phyloP scores from a whole-genome alignment of 2,888 invertebrate genomes.

The Periphyllus acericola region DNA sequence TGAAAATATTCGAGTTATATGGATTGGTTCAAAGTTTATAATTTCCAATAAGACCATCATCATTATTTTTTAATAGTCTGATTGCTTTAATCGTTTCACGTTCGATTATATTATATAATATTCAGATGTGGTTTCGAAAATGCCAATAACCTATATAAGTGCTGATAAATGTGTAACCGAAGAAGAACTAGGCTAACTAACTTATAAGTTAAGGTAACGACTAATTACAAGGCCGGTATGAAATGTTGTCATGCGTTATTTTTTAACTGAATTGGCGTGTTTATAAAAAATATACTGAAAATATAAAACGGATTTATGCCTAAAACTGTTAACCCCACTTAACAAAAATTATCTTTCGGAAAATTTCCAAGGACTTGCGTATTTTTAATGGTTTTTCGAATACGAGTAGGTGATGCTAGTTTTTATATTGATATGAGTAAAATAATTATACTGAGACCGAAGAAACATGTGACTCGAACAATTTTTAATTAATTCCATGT shows the following conservation, averaged over 20 bases:
- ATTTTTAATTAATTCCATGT: too few relatives aligned
- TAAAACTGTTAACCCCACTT: too few relatives aligned
- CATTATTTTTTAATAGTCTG: not conserved
- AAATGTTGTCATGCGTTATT: not conserved
- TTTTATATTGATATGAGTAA: too few relatives aligned
- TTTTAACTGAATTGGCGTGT: not conserved
- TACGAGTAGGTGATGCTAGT: too few relatives aligned
- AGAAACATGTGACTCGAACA: too few relatives aligned
- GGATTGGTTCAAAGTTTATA: not conserved
- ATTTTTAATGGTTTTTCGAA: too few relatives aligned
- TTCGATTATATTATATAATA: not conserved
- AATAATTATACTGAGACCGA: too few relatives aligned
- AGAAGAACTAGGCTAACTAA: not conserved
- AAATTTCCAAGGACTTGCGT: too few relatives aligned
- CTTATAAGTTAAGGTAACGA: not conserved
- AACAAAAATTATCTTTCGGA: too few relatives aligned
- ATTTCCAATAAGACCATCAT: not conserved
- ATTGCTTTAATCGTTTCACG: not conserved
- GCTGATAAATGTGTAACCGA: too few relatives aligned
- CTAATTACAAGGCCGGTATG: not conserved
- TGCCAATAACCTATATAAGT: not conserved
- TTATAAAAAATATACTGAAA: not conserved
- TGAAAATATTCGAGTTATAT: not conserved
- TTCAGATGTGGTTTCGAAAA: not conserved
- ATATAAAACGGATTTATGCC: too few relatives aligned